A percentile compares a stretch with the other conserved stretches of the same genome.
phyloP scores from a whole-genome alignment of 2,888 invertebrate genomes.

The Anoncus sp. region DNA sequence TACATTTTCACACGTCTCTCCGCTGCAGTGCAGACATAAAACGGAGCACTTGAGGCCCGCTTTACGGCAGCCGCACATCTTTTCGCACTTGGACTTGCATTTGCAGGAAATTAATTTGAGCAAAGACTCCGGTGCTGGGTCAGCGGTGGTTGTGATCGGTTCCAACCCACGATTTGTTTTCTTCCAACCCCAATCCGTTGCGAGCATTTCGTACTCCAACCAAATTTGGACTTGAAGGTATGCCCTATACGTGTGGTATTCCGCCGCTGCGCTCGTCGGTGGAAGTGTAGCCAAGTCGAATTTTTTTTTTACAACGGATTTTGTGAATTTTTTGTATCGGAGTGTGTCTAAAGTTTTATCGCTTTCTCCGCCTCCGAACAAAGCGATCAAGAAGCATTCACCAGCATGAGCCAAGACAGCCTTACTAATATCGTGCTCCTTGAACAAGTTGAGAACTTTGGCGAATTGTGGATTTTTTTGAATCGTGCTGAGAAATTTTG shows the following conservation, averaged over 20 bases:
- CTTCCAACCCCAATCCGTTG: background rate
- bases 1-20: background rate
- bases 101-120: too few relatives aligned
- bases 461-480: background rate
- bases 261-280: too few relatives aligned
- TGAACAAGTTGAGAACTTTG: background rate
- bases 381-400: conserved; percentile 10
- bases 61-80: too few relatives aligned
- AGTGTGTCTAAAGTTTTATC: conserved; percentile 6
- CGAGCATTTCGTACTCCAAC: background rate
- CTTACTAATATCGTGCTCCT: background rate
- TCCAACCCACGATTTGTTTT: background rate
- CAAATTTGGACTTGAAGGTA: background rate
- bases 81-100: too few relatives aligned
- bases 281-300: background rate
- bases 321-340: conserved; percentile 11
- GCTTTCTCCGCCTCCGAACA: conserved; percentile 17
- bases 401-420: conserved; percentile 11
- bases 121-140: conserved; percentile 6
- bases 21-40: background rate
- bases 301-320: background rate
- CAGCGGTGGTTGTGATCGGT: background rate
- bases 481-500: background rate
- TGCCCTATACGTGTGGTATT: too few relatives aligned
- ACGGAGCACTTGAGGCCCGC: background rate